Conservation (phyloP, 1,140 invertebrate genomes). For the Neoseiulus cucumeris region DNA sequence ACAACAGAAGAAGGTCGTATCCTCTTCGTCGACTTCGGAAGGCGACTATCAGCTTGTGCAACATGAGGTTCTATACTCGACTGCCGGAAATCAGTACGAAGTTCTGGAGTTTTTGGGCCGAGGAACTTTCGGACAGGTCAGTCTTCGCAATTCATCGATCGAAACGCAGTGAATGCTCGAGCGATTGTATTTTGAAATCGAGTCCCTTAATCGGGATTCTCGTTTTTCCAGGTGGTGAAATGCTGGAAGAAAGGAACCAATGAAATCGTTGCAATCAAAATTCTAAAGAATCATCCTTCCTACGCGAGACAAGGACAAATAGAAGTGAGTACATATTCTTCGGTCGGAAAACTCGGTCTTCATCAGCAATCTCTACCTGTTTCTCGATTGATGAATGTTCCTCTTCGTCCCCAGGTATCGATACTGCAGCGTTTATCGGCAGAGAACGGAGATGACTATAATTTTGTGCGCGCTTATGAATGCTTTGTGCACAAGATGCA, state of each 20-base stretch:
- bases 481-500: slow-evolving; percentile 99
- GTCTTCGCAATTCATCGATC: background rate
- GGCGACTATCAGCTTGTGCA: slow-evolving; percentile 95
- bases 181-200: background rate
- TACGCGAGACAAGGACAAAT: slow-evolving; percentile 99
- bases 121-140: slow-evolving; percentile 86
- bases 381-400: background rate
- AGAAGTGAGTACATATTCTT: slow-evolving; percentile 44
- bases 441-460: slow-evolving; percentile 83
- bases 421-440: slow-evolving; percentile 90
- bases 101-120: slow-evolving; percentile 95
- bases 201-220: background rate
- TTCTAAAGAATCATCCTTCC: slow-evolving; percentile 97
- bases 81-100: slow-evolving; percentile 73
- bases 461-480: slow-evolving; percentile 97
- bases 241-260: slow-evolving; percentile 99
- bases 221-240: slow-evolving; percentile 82
- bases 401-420: slow-evolving; percentile 41
- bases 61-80: slow-evolving; percentile 87
- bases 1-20: slow-evolving; percentile 7
- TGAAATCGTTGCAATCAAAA: slow-evolving; percentile 99
- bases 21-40: slow-evolving; percentile 38
- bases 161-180: background rate
- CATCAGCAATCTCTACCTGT: background rate
- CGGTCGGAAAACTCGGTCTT: background rate